A percentile compares a stretch with the other conserved stretches of the same genome.
These are phyloP conservation scores for Calypte anna DNA, from an alignment of 2,113 vertebrate genomes.

Conservation along the genomic window DNA sequence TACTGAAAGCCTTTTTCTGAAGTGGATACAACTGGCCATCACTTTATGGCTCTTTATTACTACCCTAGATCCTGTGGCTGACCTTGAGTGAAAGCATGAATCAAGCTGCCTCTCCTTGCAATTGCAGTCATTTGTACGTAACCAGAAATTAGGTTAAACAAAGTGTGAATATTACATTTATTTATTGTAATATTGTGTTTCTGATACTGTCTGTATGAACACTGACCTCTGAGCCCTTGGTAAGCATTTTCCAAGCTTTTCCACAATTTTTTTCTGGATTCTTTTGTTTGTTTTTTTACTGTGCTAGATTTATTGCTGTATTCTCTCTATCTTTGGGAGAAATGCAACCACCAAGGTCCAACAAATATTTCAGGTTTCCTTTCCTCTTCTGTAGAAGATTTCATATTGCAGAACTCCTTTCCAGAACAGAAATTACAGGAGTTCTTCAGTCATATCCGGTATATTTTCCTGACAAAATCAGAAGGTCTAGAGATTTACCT, in stretches of 20 bases:
- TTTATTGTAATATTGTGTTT: background rate
- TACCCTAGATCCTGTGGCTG: background rate
- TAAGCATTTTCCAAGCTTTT: background rate
- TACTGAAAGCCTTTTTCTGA: background rate
- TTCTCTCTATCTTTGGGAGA: background rate
- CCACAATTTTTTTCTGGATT: background rate
- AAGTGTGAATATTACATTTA: background rate
- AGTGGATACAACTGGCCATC: background rate
- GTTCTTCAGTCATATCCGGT: background rate
- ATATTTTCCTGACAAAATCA: conserved; percentile 2
- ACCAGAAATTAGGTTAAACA: background rate
- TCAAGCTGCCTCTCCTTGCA: background rate
- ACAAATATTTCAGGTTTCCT: background rate
- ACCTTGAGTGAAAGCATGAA: background rate
- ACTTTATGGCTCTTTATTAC: background rate
- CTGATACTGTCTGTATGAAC: background rate
- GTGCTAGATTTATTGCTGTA: background rate
- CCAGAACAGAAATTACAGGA: background rate
- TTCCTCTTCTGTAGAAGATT: background rate
- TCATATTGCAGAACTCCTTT: background rate
- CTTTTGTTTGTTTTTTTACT: background rate
- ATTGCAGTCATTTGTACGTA: background rate
- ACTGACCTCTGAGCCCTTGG: background rate
- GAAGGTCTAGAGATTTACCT: background rate
- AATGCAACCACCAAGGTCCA: background rate